A percentile compares a stretch with the other conserved stretches of the same genome.
These are phyloP conservation scores for Cephus pulcher DNA, from an alignment of 2,888 invertebrate species.

Conservation along the genomic window DNA sequence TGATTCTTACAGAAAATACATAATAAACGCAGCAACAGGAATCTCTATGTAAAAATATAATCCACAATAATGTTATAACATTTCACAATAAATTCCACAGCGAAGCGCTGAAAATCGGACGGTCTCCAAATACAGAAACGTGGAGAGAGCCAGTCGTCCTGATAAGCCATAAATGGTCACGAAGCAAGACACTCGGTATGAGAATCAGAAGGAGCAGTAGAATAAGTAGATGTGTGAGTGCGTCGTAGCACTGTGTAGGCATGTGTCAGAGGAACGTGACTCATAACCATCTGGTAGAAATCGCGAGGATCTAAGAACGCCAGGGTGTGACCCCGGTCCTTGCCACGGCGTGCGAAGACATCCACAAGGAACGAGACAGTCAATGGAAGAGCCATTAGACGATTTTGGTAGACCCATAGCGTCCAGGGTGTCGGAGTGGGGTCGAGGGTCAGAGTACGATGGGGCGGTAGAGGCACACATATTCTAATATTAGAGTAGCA, in stretches of 20 bases:
- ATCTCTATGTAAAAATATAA: background rate
- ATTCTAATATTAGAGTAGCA: background rate
- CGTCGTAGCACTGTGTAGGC: background rate
- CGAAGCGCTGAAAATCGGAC: background rate
- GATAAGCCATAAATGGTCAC: slow-evolving; percentile 8
- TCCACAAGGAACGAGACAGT: background rate
- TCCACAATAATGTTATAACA: background rate
- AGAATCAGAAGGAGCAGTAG: background rate
- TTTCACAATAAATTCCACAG: background rate
- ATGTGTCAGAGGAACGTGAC: slow-evolving; percentile 39
- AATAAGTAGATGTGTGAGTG: background rate
- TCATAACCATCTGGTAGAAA: slow-evolving; percentile 39
- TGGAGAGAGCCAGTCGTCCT: background rate
- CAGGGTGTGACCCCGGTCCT: background rate
- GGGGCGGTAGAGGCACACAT: background rate
- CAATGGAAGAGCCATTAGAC: background rate
- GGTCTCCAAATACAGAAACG: background rate
- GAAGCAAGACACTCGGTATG: slow-evolving; percentile 3
- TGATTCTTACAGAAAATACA: background rate
- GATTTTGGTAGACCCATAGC: background rate
- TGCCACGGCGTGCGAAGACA: background rate
- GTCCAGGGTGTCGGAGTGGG: background rate
- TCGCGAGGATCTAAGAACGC: slow-evolving; percentile 6
- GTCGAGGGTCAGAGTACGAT: background rate
- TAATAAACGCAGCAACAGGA: background rate